These are phyloP conservation scores for Actinernus sp. DNA, from an alignment of 92 coral and sea anemone genomes.

Conservation along the genomic window DNA sequence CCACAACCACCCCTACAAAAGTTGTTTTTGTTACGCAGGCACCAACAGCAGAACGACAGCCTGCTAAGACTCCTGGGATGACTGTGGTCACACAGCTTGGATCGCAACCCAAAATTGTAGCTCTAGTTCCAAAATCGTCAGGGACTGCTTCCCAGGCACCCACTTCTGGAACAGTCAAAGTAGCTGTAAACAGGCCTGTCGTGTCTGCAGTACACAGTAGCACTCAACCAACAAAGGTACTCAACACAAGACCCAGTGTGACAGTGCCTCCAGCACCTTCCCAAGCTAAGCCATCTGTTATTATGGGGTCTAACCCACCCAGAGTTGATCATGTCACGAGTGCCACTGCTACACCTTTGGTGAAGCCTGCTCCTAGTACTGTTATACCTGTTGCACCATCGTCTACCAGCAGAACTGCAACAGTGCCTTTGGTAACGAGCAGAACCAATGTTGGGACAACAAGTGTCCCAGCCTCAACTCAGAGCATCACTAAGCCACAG, in stretches of 20 bases:
- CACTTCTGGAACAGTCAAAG: neutral
- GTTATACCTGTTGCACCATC: neutral
- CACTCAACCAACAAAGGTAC: slow-evolving; percentile 9
- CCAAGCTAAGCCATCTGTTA: neutral
- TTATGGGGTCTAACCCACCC: neutral
- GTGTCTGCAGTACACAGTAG: neutral
- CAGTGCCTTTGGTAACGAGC: too few species aligned
- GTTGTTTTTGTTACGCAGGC: slow-evolving; percentile 5
- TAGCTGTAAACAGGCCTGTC: neutral
- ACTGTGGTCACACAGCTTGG: slow-evolving; percentile 47
- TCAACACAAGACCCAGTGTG: neutral
- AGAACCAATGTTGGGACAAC: too few species aligned
- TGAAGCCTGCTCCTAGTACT: slow-evolving; percentile 6
- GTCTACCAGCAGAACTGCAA: neutral
- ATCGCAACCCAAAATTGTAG: slow-evolving; percentile 9
- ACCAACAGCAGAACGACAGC: slow-evolving; percentile 10
- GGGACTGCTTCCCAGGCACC: neutral
- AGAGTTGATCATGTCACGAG: too few species aligned
- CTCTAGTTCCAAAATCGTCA: neutral
- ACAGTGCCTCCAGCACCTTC: neutral
- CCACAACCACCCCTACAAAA: slow-evolving; percentile 8
- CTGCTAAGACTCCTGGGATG: slow-evolving; percentile 18
- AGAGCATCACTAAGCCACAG: slow-evolving; percentile 17
- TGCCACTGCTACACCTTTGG: slow-evolving; percentile 6
- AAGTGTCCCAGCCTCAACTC: too few species aligned